phyloP scores from a whole-genome alignment of 2,113 vertebrate species.

The Brachypodius melanocephalos region DNA sequence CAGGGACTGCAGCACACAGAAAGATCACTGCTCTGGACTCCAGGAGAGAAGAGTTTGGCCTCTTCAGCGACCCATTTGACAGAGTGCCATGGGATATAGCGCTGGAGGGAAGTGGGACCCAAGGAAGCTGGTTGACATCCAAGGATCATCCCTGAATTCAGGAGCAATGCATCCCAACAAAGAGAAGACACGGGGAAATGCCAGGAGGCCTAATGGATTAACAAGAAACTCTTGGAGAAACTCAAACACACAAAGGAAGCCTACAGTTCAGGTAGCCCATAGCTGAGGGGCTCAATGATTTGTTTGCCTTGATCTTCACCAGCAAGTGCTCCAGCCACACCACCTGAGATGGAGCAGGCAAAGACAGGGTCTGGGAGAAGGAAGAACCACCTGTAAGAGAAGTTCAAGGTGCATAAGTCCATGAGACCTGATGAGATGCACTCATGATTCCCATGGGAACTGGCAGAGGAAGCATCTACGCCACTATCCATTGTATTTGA shows the following conservation, averaged over 20 bases:
- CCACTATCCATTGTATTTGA: not conserved
- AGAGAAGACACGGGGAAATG: not conserved
- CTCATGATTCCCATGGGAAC: accelerated
- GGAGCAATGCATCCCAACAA: not conserved
- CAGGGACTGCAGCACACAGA: not conserved
- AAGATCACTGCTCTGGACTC: not conserved
- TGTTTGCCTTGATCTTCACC: not conserved
- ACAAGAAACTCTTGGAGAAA: not conserved
- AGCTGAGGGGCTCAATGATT: not conserved
- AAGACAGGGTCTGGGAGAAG: not conserved
- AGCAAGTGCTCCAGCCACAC: not conserved
- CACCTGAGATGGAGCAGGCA: not conserved
- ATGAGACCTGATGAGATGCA: not conserved
- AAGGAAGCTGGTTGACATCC: not conserved
- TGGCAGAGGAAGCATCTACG: not conserved
- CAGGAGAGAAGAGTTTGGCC: not conserved
- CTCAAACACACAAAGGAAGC: not conserved
- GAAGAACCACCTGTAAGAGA: not conserved
- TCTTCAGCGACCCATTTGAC: not conserved
- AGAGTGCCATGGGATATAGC: not conserved
- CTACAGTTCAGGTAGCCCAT: not conserved
- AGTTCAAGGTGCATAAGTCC: not conserved
- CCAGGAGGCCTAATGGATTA: not conserved
- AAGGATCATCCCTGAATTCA: not conserved
- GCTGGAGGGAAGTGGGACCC: not conserved